phyloP scores from a whole-genome alignment of 2,888 invertebrate species.

The Patella ulyssiponensis region DNA sequence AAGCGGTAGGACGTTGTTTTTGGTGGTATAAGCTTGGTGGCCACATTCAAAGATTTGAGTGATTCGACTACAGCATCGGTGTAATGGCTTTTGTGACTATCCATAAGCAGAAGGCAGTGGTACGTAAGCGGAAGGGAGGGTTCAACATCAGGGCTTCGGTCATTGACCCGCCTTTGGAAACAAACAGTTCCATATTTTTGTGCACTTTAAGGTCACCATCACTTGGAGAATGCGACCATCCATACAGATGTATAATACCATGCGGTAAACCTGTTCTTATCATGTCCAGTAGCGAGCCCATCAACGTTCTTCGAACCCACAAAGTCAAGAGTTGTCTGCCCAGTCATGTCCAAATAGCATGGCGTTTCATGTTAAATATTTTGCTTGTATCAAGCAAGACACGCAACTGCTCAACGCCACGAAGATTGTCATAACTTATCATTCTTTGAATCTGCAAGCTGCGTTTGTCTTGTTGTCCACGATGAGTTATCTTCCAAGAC shows the following conservation, averaged over 20 bases:
- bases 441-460: neutral
- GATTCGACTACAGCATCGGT: conserved; percentile 11
- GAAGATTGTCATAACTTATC: too few relatives aligned
- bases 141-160: neutral
- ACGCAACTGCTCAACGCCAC: too few relatives aligned
- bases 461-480: neutral
- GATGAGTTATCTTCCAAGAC: neutral
- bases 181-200: conserved; percentile 9
- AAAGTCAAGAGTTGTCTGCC: too few relatives aligned
- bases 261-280: conserved; percentile 4
- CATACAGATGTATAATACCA: conserved; percentile 2
- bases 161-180: conserved; percentile 16
- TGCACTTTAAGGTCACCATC: neutral
- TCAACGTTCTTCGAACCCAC: too few relatives aligned
- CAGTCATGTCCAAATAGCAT: neutral
- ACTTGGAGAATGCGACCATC: conserved; percentile 6
- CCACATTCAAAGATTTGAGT: conserved; percentile 18
- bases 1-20: conserved; percentile 9
- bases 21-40: conserved; percentile 7
- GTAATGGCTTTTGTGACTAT: conserved; percentile 17
- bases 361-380: neutral
- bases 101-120: conserved; percentile 1
- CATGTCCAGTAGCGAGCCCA: conserved; percentile 13
- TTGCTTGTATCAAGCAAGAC: neutral
- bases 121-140: neutral